These are phyloP conservation scores for Zaprionus africanus DNA, from an alignment of 1,140 invertebrate species.

Conservation along the genomic window DNA sequence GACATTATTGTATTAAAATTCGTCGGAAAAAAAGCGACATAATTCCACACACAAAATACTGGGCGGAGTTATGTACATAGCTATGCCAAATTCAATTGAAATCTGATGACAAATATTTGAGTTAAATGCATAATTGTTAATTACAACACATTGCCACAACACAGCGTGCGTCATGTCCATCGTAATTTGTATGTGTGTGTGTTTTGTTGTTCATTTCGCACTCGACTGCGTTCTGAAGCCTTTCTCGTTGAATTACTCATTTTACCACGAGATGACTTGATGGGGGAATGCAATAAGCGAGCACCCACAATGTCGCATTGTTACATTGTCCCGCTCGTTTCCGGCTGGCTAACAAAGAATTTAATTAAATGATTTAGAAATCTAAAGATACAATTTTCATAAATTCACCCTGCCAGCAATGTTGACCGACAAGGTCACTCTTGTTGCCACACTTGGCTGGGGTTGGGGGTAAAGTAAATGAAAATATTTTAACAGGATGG, in stretches of 20 bases:
- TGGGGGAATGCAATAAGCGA: slow-evolving; percentile 16
- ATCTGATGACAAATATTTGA: neutral
- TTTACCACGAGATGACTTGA: slow-evolving; percentile 8
- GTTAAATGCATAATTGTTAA: neutral
- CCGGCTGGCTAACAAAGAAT: neutral
- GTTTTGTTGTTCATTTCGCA: neutral
- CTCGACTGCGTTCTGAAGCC: neutral
- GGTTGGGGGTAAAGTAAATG: neutral
- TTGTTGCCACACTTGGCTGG: neutral
- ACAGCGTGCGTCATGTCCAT: neutral
- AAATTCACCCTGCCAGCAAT: neutral
- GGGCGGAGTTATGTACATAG: too few relatives aligned
- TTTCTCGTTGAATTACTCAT: slow-evolving; percentile 9
- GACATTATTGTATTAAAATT: too few relatives aligned
- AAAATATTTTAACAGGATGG: neutral
- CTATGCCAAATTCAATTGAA: neutral
- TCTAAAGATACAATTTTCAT: neutral
- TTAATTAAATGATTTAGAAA: slow-evolving; percentile 23
- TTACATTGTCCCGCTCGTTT: neutral
- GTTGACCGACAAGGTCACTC: neutral
- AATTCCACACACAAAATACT: too few relatives aligned
- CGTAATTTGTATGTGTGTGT: neutral
- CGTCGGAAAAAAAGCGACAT: too few relatives aligned
- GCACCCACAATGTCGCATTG: neutral
- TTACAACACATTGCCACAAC: neutral